A percentile compares a stretch with the other conserved stretches of the same genome.
Evolutionary conservation across 2,113 vertebrate genomes (phyloP).

Genomic region (Callaeas wilsoni): DNA sequence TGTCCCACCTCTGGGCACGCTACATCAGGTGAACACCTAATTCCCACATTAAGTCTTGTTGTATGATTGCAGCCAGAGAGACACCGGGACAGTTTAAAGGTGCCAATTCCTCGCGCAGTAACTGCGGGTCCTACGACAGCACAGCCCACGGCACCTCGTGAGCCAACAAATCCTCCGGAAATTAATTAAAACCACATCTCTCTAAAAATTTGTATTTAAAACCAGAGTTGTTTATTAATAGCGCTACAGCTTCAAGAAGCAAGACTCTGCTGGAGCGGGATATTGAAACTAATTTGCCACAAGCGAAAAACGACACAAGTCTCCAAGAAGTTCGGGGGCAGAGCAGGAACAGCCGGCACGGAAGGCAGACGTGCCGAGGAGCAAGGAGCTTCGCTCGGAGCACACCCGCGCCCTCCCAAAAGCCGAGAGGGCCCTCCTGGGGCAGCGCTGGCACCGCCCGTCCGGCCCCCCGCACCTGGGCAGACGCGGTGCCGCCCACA

Average conservation of each 20-base stretch:
- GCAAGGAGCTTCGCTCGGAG: background rate
- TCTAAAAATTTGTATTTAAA: background rate
- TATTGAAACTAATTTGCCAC: background rate
- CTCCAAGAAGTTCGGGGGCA: background rate
- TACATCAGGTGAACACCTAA: background rate
- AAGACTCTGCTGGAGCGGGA: fast-evolving
- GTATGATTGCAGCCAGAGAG: fast-evolving
- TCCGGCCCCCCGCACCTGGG: background rate
- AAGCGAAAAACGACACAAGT: background rate
- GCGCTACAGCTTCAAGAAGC: background rate
- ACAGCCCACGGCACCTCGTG: fast-evolving
- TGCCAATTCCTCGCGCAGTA: background rate
- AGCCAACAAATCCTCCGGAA: background rate
- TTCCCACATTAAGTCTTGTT: background rate
- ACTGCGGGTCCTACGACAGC: background rate
- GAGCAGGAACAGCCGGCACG: background rate
- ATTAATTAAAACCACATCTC: background rate
- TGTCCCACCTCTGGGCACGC: background rate
- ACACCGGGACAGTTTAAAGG: background rate
- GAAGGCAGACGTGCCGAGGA: background rate
- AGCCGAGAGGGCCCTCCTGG: background rate
- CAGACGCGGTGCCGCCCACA: background rate
- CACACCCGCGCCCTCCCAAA: background rate
- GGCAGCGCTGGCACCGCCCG: background rate
- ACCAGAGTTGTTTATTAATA: background rate